phyloP scores from a whole-genome alignment of 2,113 vertebrate species.

The Caloenas nicobarica region DNA sequence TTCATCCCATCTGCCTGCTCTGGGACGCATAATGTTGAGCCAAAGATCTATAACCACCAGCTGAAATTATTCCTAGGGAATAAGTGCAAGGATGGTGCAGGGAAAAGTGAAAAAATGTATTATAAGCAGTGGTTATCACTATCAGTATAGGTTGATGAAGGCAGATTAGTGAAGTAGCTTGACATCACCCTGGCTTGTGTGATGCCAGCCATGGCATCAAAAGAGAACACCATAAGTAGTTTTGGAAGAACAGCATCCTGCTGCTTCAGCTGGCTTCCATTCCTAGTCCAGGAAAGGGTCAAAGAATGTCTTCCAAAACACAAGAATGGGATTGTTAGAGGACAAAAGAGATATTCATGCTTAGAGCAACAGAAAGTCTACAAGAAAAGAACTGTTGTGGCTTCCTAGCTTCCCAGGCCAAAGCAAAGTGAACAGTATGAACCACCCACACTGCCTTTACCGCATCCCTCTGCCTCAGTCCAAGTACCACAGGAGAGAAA shows the following conservation, averaged over 20 bases:
- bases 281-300: not conserved
- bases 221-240: not conserved
- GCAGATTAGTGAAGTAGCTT: not conserved
- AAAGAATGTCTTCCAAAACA: constrained; percentile 1
- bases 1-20: not conserved
- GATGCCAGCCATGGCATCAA: not conserved
- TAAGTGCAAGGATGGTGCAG: not conserved
- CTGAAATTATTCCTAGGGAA: not conserved
- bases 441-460: not conserved
- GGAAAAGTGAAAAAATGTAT: not conserved
- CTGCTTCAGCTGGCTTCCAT: not conserved
- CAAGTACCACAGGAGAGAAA: not conserved
- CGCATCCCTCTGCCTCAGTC: not conserved
- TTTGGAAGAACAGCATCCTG: not conserved
- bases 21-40: not conserved
- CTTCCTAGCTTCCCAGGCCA: not conserved
- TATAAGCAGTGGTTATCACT: not conserved
- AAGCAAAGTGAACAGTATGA: not conserved
- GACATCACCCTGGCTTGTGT: not conserved
- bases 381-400: not conserved
- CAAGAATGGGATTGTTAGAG: constrained; percentile 3
- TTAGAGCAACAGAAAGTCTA: constrained; percentile 16
- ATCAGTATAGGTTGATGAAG: not conserved
- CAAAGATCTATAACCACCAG: not conserved
- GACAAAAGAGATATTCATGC: constrained; percentile 21